These are phyloP conservation scores for Aurelia aurita complex sp. Pacific DNA, from an alignment of 30 jellyfish, hydroid and myxozoan species.

Conservation along the genomic window DNA sequence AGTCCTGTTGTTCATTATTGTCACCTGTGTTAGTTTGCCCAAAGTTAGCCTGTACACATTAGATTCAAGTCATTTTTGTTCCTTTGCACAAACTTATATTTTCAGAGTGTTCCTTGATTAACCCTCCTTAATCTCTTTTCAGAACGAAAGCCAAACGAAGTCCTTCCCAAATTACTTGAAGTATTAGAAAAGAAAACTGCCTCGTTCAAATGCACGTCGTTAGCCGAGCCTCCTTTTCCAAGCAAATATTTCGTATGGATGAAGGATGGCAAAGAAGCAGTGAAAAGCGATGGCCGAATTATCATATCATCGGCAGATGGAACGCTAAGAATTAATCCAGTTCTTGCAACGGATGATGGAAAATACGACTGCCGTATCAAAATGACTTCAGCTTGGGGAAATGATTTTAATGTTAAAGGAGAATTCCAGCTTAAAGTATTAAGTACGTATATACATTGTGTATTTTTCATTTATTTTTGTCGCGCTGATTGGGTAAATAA, in stretches of 20 bases:
- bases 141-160: slow-evolving; percentile 65
- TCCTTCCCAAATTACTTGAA: slow-evolving; percentile 28
- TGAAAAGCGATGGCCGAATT: background rate
- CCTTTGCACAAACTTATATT: too few relatives aligned
- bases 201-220: slow-evolving; percentile 52
- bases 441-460: slow-evolving; percentile 16
- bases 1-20: too few relatives aligned
- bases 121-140: background rate
- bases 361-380: slow-evolving; percentile 49
- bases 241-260: slow-evolving; percentile 42
- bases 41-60: too few relatives aligned
- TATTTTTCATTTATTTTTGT: too few relatives aligned
- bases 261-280: slow-evolving; percentile 4
- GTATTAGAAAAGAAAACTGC: slow-evolving; percentile 40
- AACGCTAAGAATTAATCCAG: slow-evolving; percentile 28
- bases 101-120: too few relatives aligned
- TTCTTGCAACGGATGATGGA: slow-evolving; percentile 60
- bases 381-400: slow-evolving; percentile 8
- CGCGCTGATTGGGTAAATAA: too few relatives aligned
- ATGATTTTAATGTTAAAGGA: background rate
- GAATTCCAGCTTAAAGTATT: slow-evolving; percentile 23
- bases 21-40: too few relatives aligned
- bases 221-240: slow-evolving; percentile 81
- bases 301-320: slow-evolving; percentile 43
- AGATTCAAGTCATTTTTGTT: too few relatives aligned